A percentile compares a stretch with the other conserved stretches of the same genome.
Evolutionary conservation across 2,888 invertebrate species (phyloP).

Genomic region (Salpingus planirostris): DNA sequence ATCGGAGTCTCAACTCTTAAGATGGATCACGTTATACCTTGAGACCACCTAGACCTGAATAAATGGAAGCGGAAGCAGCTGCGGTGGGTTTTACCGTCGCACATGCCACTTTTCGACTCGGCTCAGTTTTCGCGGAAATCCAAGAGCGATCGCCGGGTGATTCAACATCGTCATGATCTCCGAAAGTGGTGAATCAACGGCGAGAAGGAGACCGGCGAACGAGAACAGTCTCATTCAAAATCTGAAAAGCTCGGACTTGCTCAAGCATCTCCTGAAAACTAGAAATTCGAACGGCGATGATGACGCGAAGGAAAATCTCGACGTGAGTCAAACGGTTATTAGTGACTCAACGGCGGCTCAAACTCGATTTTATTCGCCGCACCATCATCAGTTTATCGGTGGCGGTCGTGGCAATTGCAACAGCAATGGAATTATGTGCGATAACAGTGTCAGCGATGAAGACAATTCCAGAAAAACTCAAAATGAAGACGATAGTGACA

Average conservation of each 20-base stretch:
- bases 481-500: slow-evolving; percentile 3
- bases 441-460: slow-evolving; percentile 11
- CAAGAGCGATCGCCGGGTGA: slow-evolving; percentile 24
- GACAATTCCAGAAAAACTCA: slow-evolving; percentile 12
- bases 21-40: too few species aligned
- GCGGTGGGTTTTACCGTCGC: slow-evolving; percentile 12
- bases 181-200: slow-evolving; percentile 26
- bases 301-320: too few species aligned
- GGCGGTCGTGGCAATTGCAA: slow-evolving; percentile 3
- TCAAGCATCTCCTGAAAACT: slow-evolving; percentile 25
- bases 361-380: neutral
- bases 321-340: slow-evolving; percentile 5
- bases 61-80: too few species aligned
- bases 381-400: slow-evolving; percentile 3
- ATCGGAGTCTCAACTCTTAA: too few species aligned
- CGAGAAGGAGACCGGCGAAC: slow-evolving; percentile 16
- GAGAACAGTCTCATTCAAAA: slow-evolving; percentile 22
- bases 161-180: slow-evolving; percentile 30
- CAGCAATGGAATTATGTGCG: slow-evolving; percentile 20
- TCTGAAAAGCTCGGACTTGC: slow-evolving; percentile 25
- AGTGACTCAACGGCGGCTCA: slow-evolving; percentile 4
- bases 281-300: slow-evolving; percentile 4
- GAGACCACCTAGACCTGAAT: too few species aligned
- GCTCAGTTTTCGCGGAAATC: slow-evolving; percentile 3
- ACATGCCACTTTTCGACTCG: too few species aligned